Base-by-base conservation (phyloP, 2,888 invertebrate species). In the Gymnoscelis rufifasciata region DNA sequence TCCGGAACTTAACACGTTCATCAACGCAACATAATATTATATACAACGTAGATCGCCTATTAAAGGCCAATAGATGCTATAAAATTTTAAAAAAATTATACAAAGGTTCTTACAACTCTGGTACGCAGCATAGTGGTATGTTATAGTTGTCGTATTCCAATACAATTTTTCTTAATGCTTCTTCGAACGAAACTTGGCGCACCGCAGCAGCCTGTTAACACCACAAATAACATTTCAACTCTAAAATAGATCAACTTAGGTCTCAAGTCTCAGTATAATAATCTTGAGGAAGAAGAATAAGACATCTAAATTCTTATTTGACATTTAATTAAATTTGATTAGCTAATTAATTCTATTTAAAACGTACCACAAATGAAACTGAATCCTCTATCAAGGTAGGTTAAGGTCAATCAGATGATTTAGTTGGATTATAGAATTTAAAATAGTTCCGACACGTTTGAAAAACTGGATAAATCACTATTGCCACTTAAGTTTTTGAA, bases 261-360 rank as follows among this genome's bases (percentile, higher is more conserved):
- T 19, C 31, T 51, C 41, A 47, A 46, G 38, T 19, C 31, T 51
- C 41, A 42, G 29, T 43, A 37, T 29, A 39, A 38, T 35, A 40
- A 51, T 43, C 43, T 67, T 66, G 58, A 57, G 70, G 71, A 71
- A 74, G 70, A 63, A 70, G 61, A 70, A 64, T 68, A 63, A 74
- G 69, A 73, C 68, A 66, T 69, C 66, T 65, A 62, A n/a, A 74
- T 73, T 76, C 71, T 74, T 71, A 71, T 75, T 74, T 81, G 77
- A 78, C 75, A 78, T 71, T 76, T 74, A 59, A 83, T 84, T 86
- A 78, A 74, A 82, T 83, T 83, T 79, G 66, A 80, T 71, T 60
- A 64, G 67, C 70, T 19, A 73, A 84, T 82, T 82, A 83, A 84
- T 82, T 78, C 71, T 61, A 57, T 71, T 73, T 68, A 68, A 78